Base-by-base conservation (phyloP, 2,888 invertebrate species). In the Eulithis prunata region DNA sequence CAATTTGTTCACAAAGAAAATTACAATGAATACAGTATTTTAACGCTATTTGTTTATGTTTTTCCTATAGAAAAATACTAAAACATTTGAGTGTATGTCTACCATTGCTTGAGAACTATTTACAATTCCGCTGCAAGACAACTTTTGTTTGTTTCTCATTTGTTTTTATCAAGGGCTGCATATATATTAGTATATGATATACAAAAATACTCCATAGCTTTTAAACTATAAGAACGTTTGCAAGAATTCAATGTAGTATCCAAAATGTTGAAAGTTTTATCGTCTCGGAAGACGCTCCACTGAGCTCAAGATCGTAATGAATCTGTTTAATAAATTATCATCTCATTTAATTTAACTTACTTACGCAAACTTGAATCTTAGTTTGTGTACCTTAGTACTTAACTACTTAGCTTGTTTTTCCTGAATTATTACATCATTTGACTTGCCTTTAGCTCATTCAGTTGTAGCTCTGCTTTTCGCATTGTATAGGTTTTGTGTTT, bases 281-380 rank as follows among this genome's bases (percentile, higher is more conserved):
- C 67, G 69, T 71, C 71, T 64, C 52, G 52, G 62, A 70, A 68
- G 70, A 66, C 67, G 68, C 67, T 69, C 54, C 62, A 61, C 65
- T 58, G 70, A 69, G 68, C 69, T 57, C 66, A 65, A 68, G 72
- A 71, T 66, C 62, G 68, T 63, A 72, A 73, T 72, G 71, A 72
- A 74, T 72, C 65, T 69, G 68, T 67, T 74, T 57, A 72, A 73
- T 73, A 74, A 74, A 72, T 74, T 72, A 72, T 57, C 74, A 74
- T 74, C 64, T 71, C 67, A 72, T 72, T 74, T 70, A 68, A 65
- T 72, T 71, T 68, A 60, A 68, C 63, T 68, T 49, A 54, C 66
- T 66, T 58, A 61, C 64, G 43, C 56, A 64, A 64, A 68, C 68
- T 68, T 61, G 38, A 57, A 57, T 58, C 54, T 67, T 57, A 67